Evolutionary conservation across 2,113 vertebrate species (phyloP), one percentile per base, ranked within the genome.

Genomic region (Plestiodon gilberti): DNA sequence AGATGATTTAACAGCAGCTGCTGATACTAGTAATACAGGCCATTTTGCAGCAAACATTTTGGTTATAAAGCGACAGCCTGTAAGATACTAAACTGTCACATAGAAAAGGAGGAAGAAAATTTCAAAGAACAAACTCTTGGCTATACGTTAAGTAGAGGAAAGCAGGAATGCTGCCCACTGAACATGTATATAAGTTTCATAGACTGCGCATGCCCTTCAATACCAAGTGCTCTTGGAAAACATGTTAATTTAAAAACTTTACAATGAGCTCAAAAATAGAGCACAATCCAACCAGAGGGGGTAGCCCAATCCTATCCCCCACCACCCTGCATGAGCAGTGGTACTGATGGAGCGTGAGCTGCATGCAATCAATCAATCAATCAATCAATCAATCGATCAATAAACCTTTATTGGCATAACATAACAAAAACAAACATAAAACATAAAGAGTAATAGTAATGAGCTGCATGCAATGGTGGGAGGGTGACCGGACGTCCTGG

Each of bases 1-100:
- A 91, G 88, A 83, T 93, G 90, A 92, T 88, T 95, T 92, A 94
- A 85, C 89, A 94, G 81, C 87, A 93, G 87, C 87, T 90, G 64
- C 20, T 87, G 67, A 78, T 85, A 73, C 28, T 85, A 69, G 15
- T 57, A 86, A 82, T 67, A 82, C 13, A 87, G 76, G 69, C 65
- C 76, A 81, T 33, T 61, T 30, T 33, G 90, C 38, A 38, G 33
- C 48, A 77, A 74, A 69, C 74, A 35, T 35, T 77, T 70, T 6
- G 35, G 64, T 81, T 78, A 67, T 81, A 76, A 92, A 86, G 35
- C 10, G n/a, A 14, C 18, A 69, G 55, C 18, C 5, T 69, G 28
- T 69, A 75, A 79, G 67, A 71, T 55, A 67, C 13, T 81, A 65
- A 85, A 61, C 20, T 78, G 10, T 90, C 78, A 35, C 23, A 18